Conservation (phyloP, 2,113 vertebrate genomes). For the Columba janthina region DNA sequence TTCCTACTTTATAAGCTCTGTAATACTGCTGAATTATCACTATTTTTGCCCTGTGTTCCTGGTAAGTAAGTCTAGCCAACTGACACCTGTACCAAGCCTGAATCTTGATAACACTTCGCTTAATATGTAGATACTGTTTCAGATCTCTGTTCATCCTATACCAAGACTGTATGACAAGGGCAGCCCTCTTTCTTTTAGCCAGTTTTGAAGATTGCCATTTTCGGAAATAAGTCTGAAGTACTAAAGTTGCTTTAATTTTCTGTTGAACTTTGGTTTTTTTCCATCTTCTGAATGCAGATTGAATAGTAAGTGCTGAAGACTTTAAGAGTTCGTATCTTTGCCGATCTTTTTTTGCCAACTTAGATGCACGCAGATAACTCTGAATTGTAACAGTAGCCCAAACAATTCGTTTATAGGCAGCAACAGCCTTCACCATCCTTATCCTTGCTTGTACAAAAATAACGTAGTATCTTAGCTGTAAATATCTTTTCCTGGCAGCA, state of each 20-base stretch:
- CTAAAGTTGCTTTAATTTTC: constrained; percentile 66
- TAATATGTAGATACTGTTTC: constrained; percentile 41
- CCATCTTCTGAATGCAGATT: constrained; percentile 82
- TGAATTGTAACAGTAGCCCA: constrained; percentile 81
- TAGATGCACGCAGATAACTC: constrained; percentile 65
- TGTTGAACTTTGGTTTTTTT: constrained; percentile 59
- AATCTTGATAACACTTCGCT: constrained; percentile 57
- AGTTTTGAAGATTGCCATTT: constrained; percentile 73
- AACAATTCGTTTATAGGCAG: constrained; percentile 67
- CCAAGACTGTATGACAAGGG: constrained; percentile 85
- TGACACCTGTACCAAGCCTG: constrained; percentile 73
- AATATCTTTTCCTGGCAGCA: constrained; percentile 70
- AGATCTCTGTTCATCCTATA: constrained; percentile 74
- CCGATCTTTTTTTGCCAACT: constrained; percentile 64
- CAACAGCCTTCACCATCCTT: constrained; percentile 77
- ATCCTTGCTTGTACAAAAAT: constrained; percentile 81
- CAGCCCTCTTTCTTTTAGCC: constrained; percentile 62
- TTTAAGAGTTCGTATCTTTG: constrained; percentile 70
- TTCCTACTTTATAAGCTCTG: constrained; percentile 54
- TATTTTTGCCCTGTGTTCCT: constrained; percentile 13
- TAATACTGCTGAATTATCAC: constrained; percentile 69
- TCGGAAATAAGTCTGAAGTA: constrained; percentile 81
- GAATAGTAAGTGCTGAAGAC: constrained; percentile 72
- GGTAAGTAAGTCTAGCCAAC: constrained; percentile 37
- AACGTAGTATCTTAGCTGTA: constrained; percentile 71